phyloP scores from a whole-genome alignment of 2,888 invertebrate species.

The Aethes cnicana region DNA sequence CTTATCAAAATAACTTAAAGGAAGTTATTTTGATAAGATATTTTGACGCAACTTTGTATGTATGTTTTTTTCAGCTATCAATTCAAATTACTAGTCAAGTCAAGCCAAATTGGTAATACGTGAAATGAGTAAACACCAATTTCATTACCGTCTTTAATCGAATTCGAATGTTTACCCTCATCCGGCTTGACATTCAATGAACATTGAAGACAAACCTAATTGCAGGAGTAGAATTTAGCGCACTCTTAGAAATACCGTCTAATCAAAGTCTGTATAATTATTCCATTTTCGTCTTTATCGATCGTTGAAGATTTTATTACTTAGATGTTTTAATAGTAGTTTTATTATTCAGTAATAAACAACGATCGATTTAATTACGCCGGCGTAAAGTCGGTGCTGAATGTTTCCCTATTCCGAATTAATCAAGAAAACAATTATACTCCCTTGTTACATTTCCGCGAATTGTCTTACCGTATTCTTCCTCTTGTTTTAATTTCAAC shows the following conservation, averaged over 20 bases:
- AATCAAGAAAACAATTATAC: slow-evolving; percentile 73
- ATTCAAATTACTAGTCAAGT: background rate
- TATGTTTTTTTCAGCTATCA: no score
- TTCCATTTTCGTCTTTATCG: slow-evolving; percentile 13
- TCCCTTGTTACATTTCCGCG: slow-evolving; percentile 54
- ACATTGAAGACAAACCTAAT: slow-evolving; percentile 3
- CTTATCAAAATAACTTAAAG: no score
- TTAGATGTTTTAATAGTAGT: slow-evolving; percentile 23
- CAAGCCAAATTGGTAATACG: background rate
- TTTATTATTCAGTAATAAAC: slow-evolving; percentile 22
- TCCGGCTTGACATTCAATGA: slow-evolving; percentile 16
- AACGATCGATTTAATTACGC: slow-evolving; percentile 26
- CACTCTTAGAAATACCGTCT: background rate
- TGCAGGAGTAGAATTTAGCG: background rate
- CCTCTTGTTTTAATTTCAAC: slow-evolving; percentile 35
- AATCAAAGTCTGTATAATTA: background rate
- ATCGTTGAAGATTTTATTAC: slow-evolving; percentile 9
- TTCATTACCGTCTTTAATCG: slow-evolving; percentile 3
- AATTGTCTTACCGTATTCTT: slow-evolving; percentile 45
- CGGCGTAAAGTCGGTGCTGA: slow-evolving; percentile 34
- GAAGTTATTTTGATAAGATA: no score
- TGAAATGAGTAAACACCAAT: slow-evolving; percentile 4
- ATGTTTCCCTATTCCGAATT: slow-evolving; percentile 56
- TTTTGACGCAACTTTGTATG: no score
- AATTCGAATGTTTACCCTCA: slow-evolving; percentile 6